phyloP scores from a whole-genome alignment of 2,888 invertebrate species.

The Lypha dubia region DNA sequence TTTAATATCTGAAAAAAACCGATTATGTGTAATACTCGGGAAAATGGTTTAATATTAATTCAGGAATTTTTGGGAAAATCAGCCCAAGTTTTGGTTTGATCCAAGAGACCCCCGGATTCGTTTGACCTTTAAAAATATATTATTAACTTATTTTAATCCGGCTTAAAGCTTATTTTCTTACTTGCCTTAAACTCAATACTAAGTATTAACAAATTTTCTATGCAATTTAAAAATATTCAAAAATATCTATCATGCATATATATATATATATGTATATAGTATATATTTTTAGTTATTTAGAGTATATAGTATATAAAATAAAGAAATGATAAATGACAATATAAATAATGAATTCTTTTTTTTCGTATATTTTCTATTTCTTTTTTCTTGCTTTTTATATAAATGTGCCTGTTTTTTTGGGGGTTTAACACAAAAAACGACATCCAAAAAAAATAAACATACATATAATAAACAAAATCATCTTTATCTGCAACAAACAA shows the following conservation, averaged over 20 bases:
- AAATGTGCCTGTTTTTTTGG: slow-evolving; percentile 80
- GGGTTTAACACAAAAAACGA: slow-evolving; percentile 80
- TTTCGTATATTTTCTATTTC: slow-evolving; percentile 83
- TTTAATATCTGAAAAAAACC: too few relatives aligned
- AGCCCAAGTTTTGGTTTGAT: too few relatives aligned
- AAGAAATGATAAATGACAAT: slow-evolving; percentile 74
- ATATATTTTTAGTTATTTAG: slow-evolving; percentile 56
- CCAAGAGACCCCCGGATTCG: not conserved
- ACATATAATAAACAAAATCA: slow-evolving; percentile 62
- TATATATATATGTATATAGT: not conserved
- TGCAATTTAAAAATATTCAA: not conserved
- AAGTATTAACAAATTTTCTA: slow-evolving; percentile 24
- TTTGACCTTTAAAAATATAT: not conserved
- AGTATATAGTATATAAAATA: slow-evolving; percentile 56
- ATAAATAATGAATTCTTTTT: slow-evolving; percentile 80
- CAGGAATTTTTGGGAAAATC: too few relatives aligned
- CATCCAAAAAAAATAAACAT: slow-evolving; percentile 63
- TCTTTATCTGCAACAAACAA: slow-evolving; percentile 59
- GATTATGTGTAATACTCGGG: too few relatives aligned
- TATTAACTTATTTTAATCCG: not conserved
- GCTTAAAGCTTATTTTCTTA: not conserved
- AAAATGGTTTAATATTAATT: too few relatives aligned
- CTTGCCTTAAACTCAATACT: slow-evolving; percentile 13
- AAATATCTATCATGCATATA: too few relatives aligned
- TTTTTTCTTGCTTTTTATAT: slow-evolving; percentile 83